A percentile compares a stretch with the other conserved stretches of the same genome.
These are phyloP conservation scores for Holocentrus rufus DNA, from an alignment of 2,797 vertebrate species.

Conservation along the genomic window DNA sequence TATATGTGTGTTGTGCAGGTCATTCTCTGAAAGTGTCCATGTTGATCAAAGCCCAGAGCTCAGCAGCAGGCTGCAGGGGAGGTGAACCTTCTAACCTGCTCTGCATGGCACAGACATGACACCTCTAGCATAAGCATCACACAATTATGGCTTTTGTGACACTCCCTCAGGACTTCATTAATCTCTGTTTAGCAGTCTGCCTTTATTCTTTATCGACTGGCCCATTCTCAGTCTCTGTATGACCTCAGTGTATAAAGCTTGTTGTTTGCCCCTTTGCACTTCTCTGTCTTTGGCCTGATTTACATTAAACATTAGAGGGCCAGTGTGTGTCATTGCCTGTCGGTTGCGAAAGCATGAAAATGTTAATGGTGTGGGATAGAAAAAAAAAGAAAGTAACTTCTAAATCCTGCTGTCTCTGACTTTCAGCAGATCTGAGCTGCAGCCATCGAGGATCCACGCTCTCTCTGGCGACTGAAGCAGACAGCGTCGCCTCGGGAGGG, in stretches of 20 bases:
- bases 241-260: neutral
- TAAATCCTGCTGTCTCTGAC: conserved; percentile 2
- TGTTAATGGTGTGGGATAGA: neutral
- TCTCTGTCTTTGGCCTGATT: no score
- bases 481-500: conserved; percentile 91
- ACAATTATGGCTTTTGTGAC: neutral
- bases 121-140: conserved; percentile 18
- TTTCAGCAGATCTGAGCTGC: conserved; percentile 87
- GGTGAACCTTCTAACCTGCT: conserved; percentile 73
- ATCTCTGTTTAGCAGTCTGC: no score
- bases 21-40: conserved; percentile 73
- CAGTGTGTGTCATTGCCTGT: neutral
- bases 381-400: neutral
- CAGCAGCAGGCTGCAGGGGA: conserved; percentile 73
- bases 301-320: conserved; percentile 5
- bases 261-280: neutral
- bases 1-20: conserved; percentile 71
- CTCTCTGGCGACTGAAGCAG: conserved; percentile 91
- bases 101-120: conserved; percentile 61
- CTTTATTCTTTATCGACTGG: no score
- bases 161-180: neutral
- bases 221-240: neutral
- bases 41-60: conserved; percentile 73
- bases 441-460: conserved; percentile 93
- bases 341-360: no score